These are phyloP conservation scores for Aeoliscus strigatus DNA, from an alignment of 2,797 vertebrate genomes.

Conservation along the genomic window DNA sequence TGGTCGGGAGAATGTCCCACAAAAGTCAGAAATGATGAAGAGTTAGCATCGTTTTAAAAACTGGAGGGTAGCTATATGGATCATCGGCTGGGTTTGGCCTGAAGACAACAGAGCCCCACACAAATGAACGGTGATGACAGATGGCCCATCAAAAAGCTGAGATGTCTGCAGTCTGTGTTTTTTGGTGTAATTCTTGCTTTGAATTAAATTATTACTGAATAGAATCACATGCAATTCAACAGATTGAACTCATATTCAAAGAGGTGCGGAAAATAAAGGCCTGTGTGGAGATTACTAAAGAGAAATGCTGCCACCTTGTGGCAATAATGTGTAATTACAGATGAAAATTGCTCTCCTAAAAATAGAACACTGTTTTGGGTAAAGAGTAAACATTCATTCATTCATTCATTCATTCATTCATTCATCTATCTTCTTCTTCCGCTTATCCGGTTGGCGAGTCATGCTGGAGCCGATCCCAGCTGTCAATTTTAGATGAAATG, in stretches of 20 bases:
- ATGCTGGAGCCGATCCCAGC: too few species aligned
- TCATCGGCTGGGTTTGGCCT: constrained; percentile 50
- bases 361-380: too few species aligned
- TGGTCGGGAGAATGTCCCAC: constrained; percentile 26
- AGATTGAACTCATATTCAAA: too few species aligned
- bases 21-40: constrained; percentile 32
- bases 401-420: too few species aligned
- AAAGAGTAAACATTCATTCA: not conserved
- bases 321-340: not conserved
- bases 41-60: constrained; percentile 43
- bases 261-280: not conserved
- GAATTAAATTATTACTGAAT: too few species aligned
- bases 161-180: constrained; percentile 43
- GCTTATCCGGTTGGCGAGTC: too few species aligned
- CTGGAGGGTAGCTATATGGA: constrained; percentile 36
- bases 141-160: constrained; percentile 53
- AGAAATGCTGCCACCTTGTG: constrained; percentile 37
- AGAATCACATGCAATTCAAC: too few species aligned
- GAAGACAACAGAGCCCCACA: too few species aligned
- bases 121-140: constrained; percentile 55
- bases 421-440: too few species aligned
- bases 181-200: too few species aligned
- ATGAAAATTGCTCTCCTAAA: too few species aligned
- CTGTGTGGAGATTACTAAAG: not conserved
- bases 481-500: too few species aligned